phyloP scores from a whole-genome alignment of 2,888 invertebrate genomes.

The Lithophane socia region DNA sequence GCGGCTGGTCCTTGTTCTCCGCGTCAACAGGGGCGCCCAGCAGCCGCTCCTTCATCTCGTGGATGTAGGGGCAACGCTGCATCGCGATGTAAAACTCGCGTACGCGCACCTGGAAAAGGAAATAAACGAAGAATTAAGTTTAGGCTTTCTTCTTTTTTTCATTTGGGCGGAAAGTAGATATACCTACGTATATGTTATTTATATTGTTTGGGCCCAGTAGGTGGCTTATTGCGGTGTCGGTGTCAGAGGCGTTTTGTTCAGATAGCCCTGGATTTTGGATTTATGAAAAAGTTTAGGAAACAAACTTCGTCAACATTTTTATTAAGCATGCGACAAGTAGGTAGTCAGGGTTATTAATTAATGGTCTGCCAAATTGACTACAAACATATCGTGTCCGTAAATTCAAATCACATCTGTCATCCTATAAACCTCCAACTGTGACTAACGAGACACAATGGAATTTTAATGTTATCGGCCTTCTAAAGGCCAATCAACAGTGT shows the following conservation, averaged over 20 bases:
- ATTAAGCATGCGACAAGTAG: background rate
- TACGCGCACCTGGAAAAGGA: constrained; percentile 83
- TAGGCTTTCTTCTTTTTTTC: background rate
- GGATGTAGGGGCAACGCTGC: constrained; percentile 97
- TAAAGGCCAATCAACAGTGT: no score
- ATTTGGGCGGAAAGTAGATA: background rate
- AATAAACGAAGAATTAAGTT: background rate
- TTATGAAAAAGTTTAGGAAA: background rate
- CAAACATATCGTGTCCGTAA: background rate
- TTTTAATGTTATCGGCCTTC: no score
- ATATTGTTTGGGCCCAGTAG: background rate
- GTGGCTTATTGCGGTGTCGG: background rate
- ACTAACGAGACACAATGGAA: no score
- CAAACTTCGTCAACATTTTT: background rate
- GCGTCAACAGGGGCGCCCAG: constrained; percentile 92
- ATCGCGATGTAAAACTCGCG: constrained; percentile 92
- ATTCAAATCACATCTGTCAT: background rate
- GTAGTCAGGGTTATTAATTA: background rate
- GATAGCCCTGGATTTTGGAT: background rate
- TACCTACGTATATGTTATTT: background rate
- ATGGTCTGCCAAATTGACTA: background rate
- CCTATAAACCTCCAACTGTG: background rate
- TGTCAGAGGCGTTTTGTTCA: background rate
- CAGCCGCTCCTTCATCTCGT: constrained; percentile 98
- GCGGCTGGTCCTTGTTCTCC: constrained; percentile 72